Percentiles rank a stretch among this genome's conserved stretches.
These are phyloP conservation scores for Pluvianellus socialis DNA, from an alignment of 2,113 vertebrate species.

Conservation along the genomic window DNA sequence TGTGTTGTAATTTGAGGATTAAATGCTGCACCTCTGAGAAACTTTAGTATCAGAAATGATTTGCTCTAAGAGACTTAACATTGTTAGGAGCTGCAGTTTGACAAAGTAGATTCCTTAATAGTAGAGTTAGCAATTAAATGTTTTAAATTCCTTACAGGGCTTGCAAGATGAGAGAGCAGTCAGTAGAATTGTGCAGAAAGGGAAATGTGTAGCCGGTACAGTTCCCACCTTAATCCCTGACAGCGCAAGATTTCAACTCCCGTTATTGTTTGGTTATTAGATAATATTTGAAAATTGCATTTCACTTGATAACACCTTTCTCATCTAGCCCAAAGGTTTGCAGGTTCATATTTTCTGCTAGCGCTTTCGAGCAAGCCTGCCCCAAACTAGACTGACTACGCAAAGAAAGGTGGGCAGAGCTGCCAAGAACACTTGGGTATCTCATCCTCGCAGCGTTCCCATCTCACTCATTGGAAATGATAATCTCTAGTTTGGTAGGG, in stretches of 20 bases:
- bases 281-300: not conserved
- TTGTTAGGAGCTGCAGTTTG: slow-evolving; percentile 57
- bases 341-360: not conserved
- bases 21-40: slow-evolving; percentile 84
- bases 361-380: not conserved
- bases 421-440: not conserved
- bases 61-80: slow-evolving; percentile 53
- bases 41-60: slow-evolving; percentile 76
- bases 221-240: not conserved
- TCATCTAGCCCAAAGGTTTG: not conserved
- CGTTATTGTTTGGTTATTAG: not conserved
- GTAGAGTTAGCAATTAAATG: slow-evolving; percentile 52
- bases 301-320: not conserved
- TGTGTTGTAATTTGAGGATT: slow-evolving; percentile 90
- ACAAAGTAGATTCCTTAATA: slow-evolving; percentile 61
- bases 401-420: not conserved
- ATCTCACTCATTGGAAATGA: fast-evolving
- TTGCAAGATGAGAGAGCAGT: slow-evolving; percentile 7
- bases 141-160: slow-evolving; percentile 55
- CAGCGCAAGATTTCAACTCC: not conserved
- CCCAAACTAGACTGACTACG: not conserved
- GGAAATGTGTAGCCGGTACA: not conserved
- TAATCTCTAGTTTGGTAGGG: not conserved
- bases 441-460: not conserved
- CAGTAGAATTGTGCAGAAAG: not conserved